Percentiles rank a stretch among this genome's conserved stretches.
Evolutionary conservation across 2,113 vertebrate species (phyloP).

Genomic region (Paratilapia polleni): DNA sequence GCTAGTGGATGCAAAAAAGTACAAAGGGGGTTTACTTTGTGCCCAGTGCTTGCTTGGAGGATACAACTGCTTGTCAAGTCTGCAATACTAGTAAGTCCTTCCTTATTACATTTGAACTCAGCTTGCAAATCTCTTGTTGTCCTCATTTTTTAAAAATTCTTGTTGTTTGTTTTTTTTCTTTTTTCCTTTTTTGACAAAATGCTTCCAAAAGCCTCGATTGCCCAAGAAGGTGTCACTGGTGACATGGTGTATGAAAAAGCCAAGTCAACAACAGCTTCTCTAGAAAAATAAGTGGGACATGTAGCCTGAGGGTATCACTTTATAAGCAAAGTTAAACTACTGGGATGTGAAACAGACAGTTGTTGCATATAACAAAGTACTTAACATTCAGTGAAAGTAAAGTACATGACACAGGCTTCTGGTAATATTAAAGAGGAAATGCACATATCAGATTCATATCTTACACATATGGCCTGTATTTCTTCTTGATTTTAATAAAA

Average conservation of each 20-base stretch:
- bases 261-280: slow-evolving; percentile 24
- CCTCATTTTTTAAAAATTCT: not conserved
- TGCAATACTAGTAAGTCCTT: slow-evolving; percentile 37
- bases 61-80: slow-evolving; percentile 59
- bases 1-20: slow-evolving; percentile 39
- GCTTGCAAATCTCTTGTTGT: slow-evolving; percentile 49
- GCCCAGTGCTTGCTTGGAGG: slow-evolving; percentile 40
- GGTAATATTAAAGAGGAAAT: not conserved
- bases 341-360: slow-evolving; percentile 32
- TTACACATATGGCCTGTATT: not conserved
- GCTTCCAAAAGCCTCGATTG: slow-evolving; percentile 33
- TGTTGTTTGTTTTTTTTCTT: not conserved
- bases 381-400: slow-evolving; percentile 7
- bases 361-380: slow-evolving; percentile 14
- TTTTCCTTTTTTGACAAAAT: slow-evolving; percentile 1
- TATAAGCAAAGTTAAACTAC: slow-evolving; percentile 38
- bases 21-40: slow-evolving; percentile 41
- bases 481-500: not conserved
- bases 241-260: not conserved
- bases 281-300: slow-evolving; percentile 37
- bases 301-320: slow-evolving; percentile 37
- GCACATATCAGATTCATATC: not conserved
- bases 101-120: slow-evolving; percentile 62
- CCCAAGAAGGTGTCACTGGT: not conserved
- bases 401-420: not conserved